Conservation (phyloP, 2,113 vertebrate species). For the Daubentonia madagascariensis region DNA sequence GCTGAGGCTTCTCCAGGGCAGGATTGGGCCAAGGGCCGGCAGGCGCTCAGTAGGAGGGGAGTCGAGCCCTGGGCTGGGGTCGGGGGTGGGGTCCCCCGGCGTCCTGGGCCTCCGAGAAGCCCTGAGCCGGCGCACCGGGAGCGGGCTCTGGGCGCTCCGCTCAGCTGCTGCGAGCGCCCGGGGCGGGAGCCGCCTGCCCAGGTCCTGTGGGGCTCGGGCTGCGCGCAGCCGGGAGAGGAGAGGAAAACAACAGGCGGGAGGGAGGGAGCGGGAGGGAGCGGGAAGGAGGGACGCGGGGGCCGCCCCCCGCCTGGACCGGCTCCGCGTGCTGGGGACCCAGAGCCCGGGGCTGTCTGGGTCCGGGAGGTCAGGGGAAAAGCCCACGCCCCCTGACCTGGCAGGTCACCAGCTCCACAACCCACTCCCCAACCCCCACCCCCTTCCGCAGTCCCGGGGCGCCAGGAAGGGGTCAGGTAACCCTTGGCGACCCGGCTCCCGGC, state of each 20-base stretch:
- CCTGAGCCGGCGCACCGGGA: not conserved
- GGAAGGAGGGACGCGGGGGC: constrained; percentile 46
- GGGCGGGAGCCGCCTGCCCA: constrained; percentile 77
- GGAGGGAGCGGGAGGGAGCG: constrained; percentile 57
- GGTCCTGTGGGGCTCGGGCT: constrained; percentile 77
- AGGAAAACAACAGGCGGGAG: constrained; percentile 79
- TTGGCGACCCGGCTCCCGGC: constrained; percentile 18
- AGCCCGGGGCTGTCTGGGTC: not conserved
- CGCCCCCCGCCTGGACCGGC: not conserved
- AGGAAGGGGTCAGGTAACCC: constrained; percentile 30
- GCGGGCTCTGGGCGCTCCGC: constrained; percentile 43
- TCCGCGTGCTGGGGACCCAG: not conserved
- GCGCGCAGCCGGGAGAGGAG: constrained; percentile 75
- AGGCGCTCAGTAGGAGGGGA: not conserved
- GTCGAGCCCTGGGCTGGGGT: not conserved
- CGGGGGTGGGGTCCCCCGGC: not conserved
- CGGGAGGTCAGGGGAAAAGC: not conserved
- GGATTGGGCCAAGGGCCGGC: not conserved
- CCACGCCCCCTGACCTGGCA: not conserved
- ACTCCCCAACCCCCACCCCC: not conserved
- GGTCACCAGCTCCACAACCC: not conserved
- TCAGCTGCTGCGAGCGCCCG: constrained; percentile 61
- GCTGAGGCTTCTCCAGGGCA: not conserved
- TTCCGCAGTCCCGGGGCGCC: not conserved
- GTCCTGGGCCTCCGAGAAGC: not conserved